Evolutionary conservation across 1,140 invertebrate species (phyloP), one percentile per base, ranked within the genome.

Genomic region (Ceratoteleas bidentatus): DNA sequence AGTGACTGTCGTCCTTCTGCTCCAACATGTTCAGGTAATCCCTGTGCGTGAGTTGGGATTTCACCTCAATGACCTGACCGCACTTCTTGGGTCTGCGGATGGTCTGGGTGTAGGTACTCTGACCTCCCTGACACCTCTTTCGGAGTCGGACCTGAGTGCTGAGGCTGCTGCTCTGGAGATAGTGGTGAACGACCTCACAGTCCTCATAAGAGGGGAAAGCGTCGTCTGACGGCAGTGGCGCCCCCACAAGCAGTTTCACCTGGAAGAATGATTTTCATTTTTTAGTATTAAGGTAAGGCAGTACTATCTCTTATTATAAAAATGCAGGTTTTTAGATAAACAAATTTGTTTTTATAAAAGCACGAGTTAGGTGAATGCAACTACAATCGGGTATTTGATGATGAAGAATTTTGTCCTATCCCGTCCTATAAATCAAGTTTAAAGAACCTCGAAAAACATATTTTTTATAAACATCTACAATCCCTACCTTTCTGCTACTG

Each of bases 121-220:
- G 10, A 94, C 97, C 97, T 93, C 98, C 98, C 91, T 99, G 98
- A 0, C 98, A 98, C 14, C 98, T 94, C 91, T 98, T 99, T 62
- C 99, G 93, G 34, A 99, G 93, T 76, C 99, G 93, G 6, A 97
- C 97, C 90, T 99, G 98, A 88, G 97, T 96, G 84, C 96, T 96
- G 5, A 96, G 95, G 82, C 95, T 95, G 84, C 95, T 96, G 33
- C 97, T 97, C 77, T 98, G 96, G 70, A 99, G 93, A 91, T 99
- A 99, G 90, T 99, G 97, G 91, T 99, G 99, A n/a, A 98, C 95
- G 54, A 99, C 98, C 86, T 97, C 96, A 90, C 99, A 99, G 90
- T 99, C 98, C 92, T 99, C 97, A 90, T 96, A 99, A n/a, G 95
- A 93, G 2, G 98, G 98, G 92, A 99, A 99, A 47, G 93, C 93